A percentile compares a stretch with the other conserved stretches of the same genome.
These are phyloP conservation scores for Odontophorus gujanensis DNA, from an alignment of 2,113 vertebrate species.

Conservation along the genomic window DNA sequence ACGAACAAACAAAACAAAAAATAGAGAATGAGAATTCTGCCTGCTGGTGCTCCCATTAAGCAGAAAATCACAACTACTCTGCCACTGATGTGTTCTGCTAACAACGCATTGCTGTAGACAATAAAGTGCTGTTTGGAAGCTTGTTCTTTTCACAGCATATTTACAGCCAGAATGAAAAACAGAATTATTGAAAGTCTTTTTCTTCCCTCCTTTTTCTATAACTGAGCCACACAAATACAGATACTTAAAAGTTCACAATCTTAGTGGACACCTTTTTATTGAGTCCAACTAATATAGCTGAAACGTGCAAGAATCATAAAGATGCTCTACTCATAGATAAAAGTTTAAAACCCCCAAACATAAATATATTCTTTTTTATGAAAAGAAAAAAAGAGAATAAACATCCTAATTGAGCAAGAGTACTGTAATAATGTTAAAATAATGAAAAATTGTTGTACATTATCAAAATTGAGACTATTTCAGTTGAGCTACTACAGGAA, in stretches of 20 bases:
- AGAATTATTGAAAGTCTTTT: conserved; percentile 2
- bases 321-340: neutral
- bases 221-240: neutral
- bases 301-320: neutral
- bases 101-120: neutral
- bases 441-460: neutral
- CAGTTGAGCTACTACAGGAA: neutral
- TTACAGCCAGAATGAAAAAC: conserved; percentile 26
- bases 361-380: neutral
- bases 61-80: conserved; percentile 26
- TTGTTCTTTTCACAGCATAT: conserved; percentile 17
- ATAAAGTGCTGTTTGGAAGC: neutral
- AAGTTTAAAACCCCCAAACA: neutral
- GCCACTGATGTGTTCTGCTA: neutral
- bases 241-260: neutral
- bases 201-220: neutral
- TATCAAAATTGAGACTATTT: neutral
- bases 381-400: neutral
- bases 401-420: neutral
- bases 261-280: neutral
- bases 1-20: neutral
- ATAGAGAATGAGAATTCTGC: neutral
- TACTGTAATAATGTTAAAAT: neutral
- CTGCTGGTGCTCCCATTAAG: conserved; percentile 16
- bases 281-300: neutral